Conservation (phyloP, 1,140 invertebrate genomes). For the Drusus annulatus region DNA sequence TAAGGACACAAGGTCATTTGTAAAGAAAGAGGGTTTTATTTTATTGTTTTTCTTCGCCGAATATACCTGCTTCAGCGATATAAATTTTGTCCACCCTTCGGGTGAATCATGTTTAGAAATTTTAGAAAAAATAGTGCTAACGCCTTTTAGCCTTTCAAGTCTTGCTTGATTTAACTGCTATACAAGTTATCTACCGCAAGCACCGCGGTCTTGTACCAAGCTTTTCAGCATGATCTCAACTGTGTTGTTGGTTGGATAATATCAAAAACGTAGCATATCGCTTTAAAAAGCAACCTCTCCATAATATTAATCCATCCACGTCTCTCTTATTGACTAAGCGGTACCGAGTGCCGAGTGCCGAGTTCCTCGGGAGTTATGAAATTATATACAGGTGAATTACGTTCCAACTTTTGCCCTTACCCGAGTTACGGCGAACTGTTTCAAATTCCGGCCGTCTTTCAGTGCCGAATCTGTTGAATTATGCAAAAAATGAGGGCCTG, state of each 20-base stretch:
- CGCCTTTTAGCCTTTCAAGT: too few relatives aligned
- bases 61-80: too few relatives aligned
- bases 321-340: constrained; percentile 35
- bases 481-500: constrained; percentile 54
- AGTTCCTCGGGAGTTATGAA: constrained; percentile 49
- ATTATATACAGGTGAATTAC: constrained; percentile 56
- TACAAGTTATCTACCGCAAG: too few relatives aligned
- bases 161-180: too few relatives aligned
- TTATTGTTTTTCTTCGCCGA: too few relatives aligned
- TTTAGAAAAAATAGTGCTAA: too few relatives aligned
- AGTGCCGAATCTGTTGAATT: constrained; percentile 56
- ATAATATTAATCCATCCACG: constrained; percentile 8
- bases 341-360: constrained; percentile 11
- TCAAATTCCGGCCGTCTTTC: constrained; percentile 43
- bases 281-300: neutral
- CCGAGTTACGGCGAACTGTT: constrained; percentile 50
- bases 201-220: too few relatives aligned
- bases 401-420: constrained; percentile 47
- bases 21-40: too few relatives aligned
- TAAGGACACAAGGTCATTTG: too few relatives aligned
- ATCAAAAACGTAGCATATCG: neutral
- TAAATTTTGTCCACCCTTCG: too few relatives aligned
- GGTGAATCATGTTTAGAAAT: too few relatives aligned
- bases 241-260: neutral
- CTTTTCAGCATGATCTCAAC: too few relatives aligned